These are phyloP conservation scores for Crioceris asparagi DNA, from an alignment of 2,888 invertebrate genomes.

Conservation along the genomic window DNA sequence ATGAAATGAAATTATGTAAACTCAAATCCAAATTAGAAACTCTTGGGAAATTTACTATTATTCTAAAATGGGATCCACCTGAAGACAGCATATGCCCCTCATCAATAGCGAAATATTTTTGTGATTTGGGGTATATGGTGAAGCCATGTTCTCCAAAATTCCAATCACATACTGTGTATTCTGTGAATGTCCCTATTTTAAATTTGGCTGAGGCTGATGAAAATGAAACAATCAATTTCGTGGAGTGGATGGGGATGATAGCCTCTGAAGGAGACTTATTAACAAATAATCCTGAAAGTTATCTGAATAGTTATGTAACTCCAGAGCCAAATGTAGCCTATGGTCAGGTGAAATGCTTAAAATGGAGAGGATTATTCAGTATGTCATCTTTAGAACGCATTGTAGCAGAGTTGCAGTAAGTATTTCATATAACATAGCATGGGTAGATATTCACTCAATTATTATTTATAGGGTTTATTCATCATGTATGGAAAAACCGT, in stretches of 20 bases:
- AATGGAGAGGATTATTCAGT: conserved; percentile 44
- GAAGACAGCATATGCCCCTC: conserved; percentile 43
- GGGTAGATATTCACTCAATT: too few relatives aligned
- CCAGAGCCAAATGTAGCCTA: conserved; percentile 30
- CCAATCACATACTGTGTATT: conserved; percentile 30
- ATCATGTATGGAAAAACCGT: conserved; percentile 32
- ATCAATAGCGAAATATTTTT: conserved; percentile 45
- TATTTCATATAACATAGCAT: not conserved
- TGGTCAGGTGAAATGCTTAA: conserved; percentile 35
- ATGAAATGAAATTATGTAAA: conserved; percentile 40
- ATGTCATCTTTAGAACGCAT: conserved; percentile 33
- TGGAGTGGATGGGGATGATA: conserved; percentile 48
- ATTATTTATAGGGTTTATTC: too few relatives aligned
- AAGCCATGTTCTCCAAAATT: conserved; percentile 37
- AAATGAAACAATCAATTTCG: conserved; percentile 32
- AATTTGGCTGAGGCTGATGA: conserved; percentile 22
- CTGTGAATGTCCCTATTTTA: conserved; percentile 36
- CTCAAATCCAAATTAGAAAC: conserved; percentile 33
- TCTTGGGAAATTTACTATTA: conserved; percentile 37
- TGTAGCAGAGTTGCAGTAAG: conserved; percentile 11
- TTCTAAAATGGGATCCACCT: conserved; percentile 45
- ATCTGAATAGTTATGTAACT: conserved; percentile 35
- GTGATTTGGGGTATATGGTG: conserved; percentile 37
- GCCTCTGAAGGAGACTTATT: conserved; percentile 37
- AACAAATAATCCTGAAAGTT: conserved; percentile 24